Base-by-base conservation (phyloP, 2,797 vertebrate species). In the Borostomias antarcticus region DNA sequence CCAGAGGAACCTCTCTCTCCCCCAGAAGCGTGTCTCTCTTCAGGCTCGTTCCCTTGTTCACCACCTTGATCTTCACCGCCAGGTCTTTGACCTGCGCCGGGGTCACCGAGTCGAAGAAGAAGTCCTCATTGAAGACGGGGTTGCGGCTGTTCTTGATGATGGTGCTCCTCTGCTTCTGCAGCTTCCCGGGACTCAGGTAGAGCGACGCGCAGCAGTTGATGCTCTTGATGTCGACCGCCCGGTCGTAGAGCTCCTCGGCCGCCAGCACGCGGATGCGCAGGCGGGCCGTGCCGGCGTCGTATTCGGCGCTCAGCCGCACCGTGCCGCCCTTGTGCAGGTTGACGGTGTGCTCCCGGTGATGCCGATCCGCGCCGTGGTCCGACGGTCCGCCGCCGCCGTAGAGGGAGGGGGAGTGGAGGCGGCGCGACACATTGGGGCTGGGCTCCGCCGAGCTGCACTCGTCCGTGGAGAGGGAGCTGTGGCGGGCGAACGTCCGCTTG, bases 101-200 rank as follows among this genome's bases (percentile, higher is more conserved):
- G 11, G 93, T 94, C 70, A 98, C 85, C 1, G 94, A 92, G 1
- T 98, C 97, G 1, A 99, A 99, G 92, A 98, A 98, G 88, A 99
- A 99, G 88, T 99, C 97, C 86, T 99, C 97, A 0, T 98, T 98
- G 91, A 98, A 99, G 80, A 96, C 68, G 0, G 97, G 97, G 78
- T 95, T 96, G 75, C 95, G 94, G 89, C 95, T 98, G 88, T 96
- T 96, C 89, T 98, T 98, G 88, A 99, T 91, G n/a, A 98, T 95
- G 85, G 96, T 98, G 93, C 96, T 98, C 62, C 96, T 89, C 65
- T 99, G 97, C 76, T 96, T 98, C 91, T 99, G 97, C 76, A 95
- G 85, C 90, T 98, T 98, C 1, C 97, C 97, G 0, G 97, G 97
- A 77, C 95, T 96, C 78, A 99, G 91, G 82, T 94, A 98, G 32